These are phyloP conservation scores for Lutraria lutraria DNA, from an alignment of 2,888 invertebrate species.

Conservation along the genomic window DNA sequence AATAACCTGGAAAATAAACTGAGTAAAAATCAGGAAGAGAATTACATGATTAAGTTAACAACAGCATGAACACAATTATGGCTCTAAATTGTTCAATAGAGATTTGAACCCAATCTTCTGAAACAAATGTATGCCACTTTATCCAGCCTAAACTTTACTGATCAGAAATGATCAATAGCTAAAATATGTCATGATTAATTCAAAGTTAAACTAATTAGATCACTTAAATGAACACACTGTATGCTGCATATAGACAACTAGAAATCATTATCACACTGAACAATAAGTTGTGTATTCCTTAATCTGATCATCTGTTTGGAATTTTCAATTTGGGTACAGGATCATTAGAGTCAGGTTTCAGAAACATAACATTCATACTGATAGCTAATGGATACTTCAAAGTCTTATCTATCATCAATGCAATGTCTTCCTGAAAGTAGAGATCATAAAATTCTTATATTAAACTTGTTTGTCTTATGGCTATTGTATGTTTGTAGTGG, in stretches of 20 bases:
- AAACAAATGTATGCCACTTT: no score
- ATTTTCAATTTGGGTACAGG: constrained; percentile 62
- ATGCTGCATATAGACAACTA: neutral
- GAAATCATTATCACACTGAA: neutral
- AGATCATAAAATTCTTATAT: neutral
- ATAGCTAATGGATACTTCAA: constrained; percentile 90
- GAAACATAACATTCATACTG: constrained; percentile 90
- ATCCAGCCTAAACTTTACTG: no score
- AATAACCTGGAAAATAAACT: no score
- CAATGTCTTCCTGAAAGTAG: constrained; percentile 84
- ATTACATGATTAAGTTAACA: no score
- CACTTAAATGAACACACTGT: neutral
- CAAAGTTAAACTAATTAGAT: neutral
- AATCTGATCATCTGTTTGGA: constrained; percentile 41
- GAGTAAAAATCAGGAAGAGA: no score
- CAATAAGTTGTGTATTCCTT: neutral
- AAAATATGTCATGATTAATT: no score
- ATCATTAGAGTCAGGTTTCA: constrained; percentile 65
- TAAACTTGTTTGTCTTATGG: neutral
- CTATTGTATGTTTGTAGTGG: neutral
- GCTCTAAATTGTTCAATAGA: no score
- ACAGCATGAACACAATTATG: no score
- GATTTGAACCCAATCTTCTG: no score
- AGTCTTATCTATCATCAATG: constrained; percentile 88
- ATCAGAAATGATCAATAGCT: no score